These are phyloP conservation scores for Bubalus kerabau DNA, from an alignment of 2,113 vertebrate genomes.

Conservation along the genomic window DNA sequence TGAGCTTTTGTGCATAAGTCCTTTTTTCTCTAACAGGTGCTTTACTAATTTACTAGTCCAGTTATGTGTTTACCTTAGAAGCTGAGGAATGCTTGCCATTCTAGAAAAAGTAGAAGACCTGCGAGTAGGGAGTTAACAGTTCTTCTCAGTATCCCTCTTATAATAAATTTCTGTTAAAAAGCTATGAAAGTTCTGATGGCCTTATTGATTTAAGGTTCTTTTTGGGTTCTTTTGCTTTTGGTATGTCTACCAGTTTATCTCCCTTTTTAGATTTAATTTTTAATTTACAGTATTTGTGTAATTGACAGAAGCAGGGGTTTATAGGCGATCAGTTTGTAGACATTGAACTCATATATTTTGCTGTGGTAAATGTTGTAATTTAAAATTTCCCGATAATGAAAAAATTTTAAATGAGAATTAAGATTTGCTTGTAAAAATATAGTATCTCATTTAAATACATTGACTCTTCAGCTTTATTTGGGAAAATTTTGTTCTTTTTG, in stretches of 20 bases:
- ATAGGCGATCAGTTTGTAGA: neutral
- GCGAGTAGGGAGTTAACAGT: neutral
- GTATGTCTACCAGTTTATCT: neutral
- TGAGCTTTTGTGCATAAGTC: neutral
- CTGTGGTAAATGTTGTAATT: neutral
- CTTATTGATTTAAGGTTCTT: neutral
- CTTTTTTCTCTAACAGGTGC: neutral
- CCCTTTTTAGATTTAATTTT: neutral
- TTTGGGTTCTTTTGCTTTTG: conserved; percentile 21
- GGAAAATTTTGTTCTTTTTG: neutral
- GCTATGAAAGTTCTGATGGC: neutral
- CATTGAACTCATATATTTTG: neutral
- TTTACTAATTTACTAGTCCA: neutral
- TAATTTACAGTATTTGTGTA: neutral
- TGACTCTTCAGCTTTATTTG: neutral
- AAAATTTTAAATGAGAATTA: conserved; percentile 12
- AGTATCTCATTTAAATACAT: neutral
- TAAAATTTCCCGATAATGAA: neutral
- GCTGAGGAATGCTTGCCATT: neutral
- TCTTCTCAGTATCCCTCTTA: neutral
- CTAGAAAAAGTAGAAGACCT: neutral
- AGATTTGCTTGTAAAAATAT: conserved; percentile 1
- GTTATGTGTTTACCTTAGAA: neutral
- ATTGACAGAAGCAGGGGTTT: neutral
- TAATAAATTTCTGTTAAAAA: neutral